Evolutionary conservation across 2,797 vertebrate genomes (phyloP).

Genomic region (Crenuchus spilurus): DNA sequence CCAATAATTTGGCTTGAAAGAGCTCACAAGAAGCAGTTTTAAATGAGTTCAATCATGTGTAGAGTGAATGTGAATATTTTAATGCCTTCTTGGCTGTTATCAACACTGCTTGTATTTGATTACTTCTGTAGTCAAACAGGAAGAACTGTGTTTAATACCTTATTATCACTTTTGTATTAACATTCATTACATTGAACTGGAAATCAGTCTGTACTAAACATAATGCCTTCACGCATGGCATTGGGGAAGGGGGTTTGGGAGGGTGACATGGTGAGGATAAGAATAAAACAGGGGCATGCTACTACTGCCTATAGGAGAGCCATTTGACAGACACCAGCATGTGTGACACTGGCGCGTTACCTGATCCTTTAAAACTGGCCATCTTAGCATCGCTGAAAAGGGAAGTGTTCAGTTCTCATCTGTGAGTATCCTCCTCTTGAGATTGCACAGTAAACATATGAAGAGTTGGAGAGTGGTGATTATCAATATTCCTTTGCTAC

Average conservation of each 20-base stretch:
- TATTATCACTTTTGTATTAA: not conserved
- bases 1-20: not conserved
- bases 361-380: constrained; percentile 83
- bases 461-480: constrained; percentile 46
- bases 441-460: constrained; percentile 73
- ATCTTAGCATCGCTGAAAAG: constrained; percentile 83
- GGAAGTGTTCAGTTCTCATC: constrained; percentile 78
- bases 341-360: constrained; percentile 82
- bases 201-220: constrained; percentile 24
- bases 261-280: constrained; percentile 68
- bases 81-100: not conserved
- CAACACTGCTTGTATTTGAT: not conserved
- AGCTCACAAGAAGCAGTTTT: not conserved
- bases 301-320: constrained; percentile 86
- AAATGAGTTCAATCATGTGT: not conserved
- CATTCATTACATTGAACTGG: not conserved
- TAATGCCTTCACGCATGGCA: constrained; percentile 29
- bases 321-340: constrained; percentile 96
- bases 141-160: not conserved
- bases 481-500: not conserved
- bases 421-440: constrained; percentile 76
- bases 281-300: constrained; percentile 78
- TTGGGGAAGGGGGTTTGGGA: constrained; percentile 52
- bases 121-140: not conserved
- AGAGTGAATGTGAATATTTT: not conserved